Base-by-base conservation (phyloP, 2,888 invertebrate species). In the Oligia latruncula region DNA sequence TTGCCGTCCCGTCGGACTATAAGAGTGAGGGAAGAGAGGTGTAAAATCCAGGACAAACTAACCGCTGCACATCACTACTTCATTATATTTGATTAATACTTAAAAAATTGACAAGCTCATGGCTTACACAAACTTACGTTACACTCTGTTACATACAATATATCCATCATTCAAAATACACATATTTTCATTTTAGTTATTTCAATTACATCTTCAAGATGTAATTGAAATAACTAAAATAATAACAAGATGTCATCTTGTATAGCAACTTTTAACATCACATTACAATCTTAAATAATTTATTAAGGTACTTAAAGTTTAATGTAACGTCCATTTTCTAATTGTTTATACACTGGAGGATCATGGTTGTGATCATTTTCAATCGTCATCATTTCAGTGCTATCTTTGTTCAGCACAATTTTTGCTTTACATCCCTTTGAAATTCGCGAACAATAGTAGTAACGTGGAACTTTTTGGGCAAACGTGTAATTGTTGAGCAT, bases 401-500 rank as follows among this genome's bases (percentile, higher is more conserved):
- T 9, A 11, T 78, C 43, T 17, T 20, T n/a, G 4, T 35, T 71
- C n/a, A 83, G 49, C 4, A 78, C 55, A 13, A 84, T 68, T 29
- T 43, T 77, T 6, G 80, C 80, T 71, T 70, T 80, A 29, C 84
- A 83, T 0, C 80, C 83, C 15, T 76, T 83, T 2, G 8, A 8
- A 15, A 58, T 71, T 67, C 76, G 80, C 3, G 84, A 80, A 73
- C 84, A 83, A 11, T 83, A 84, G 15, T 71, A 87, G 40, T 79
- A 74, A 0, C 78, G 81, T 0, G 77, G 49, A 2, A 35, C 46
- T 40, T 76, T 74, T 46, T 74, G 75, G 1, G 77, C 66, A 40
- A 86, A 86, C 0, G 86, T 83, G 23, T 74, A 85, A 3, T 77
- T 68, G 23, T 85, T 67, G 2, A 66, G 55, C 81, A 85, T 81